Base-by-base conservation (phyloP, 2,888 invertebrate genomes). In the Andrena hattorfiana region DNA sequence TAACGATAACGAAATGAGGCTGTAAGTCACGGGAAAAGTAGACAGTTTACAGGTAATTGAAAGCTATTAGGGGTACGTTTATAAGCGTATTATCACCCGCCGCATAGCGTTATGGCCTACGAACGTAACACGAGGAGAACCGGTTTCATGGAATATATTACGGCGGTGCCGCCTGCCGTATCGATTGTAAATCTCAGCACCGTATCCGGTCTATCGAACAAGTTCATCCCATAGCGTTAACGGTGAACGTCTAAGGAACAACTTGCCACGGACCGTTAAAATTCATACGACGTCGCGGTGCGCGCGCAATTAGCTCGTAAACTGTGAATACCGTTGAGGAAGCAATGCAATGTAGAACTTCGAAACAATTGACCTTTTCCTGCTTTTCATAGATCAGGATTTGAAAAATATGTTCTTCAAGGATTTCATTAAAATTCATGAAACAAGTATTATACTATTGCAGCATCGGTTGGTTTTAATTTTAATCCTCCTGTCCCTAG, bases 11-110 rank as follows among this genome's bases (percentile, higher is more conserved):
- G 62, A 75, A 83, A 54, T 49, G 54, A 3, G 51, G 54, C 42
- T 28, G 32, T 78, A 69, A 83, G 68, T 79, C 83, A 68, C 72
- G 48, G 72, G 84, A 79, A 79, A 84, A 76, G 79, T 83, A 72
- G 79, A 84, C 84, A 78, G 75, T 83, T 83, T 79, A 68, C 75
- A 63, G 83, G 79, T 83, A 84, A 83, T 84, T 76, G 84, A 84
- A 70, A 62, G 80, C 87, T 74, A 85, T 87, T 87, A 87, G 85
- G 76, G 73, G 59, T 71, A 83, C 85, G 85, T 87, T 87, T 85
- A 78, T 81, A 69, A 68, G 77, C 28, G 63, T 76, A 86, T 86
- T 87, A 87, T 85, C 86, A 80, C 63, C 66, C 77, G 56, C 69
- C 69, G 70, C 77, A 66, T 73, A 59, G 74, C 62, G 78, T 87